A percentile compares a stretch with the other conserved stretches of the same genome.
phyloP scores from a whole-genome alignment of 2,888 invertebrate species.

The Harpagoxenus sublaevis region DNA sequence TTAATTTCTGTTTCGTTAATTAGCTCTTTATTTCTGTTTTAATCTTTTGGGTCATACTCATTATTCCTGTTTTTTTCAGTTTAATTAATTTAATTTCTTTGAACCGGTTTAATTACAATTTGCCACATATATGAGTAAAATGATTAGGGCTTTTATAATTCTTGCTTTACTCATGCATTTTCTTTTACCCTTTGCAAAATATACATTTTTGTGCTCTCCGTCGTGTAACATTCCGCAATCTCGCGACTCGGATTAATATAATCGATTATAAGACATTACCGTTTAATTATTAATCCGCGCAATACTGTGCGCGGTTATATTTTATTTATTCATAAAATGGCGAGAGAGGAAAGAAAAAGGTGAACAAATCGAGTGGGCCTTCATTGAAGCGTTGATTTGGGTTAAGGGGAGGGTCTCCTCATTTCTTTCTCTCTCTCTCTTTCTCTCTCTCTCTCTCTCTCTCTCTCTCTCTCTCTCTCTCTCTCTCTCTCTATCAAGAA shows the following conservation, averaged over 20 bases:
- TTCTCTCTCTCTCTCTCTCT: neutral
- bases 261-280: neutral
- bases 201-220: neutral
- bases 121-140: neutral
- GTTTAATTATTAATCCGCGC: neutral
- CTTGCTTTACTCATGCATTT: neutral
- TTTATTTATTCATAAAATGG: neutral
- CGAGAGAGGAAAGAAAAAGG: slow-evolving; percentile 15
- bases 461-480: slow-evolving; percentile 5
- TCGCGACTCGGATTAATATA: neutral
- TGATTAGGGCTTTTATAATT: neutral
- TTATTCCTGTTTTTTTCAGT: neutral
- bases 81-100: neutral
- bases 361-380: neutral
- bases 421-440: neutral
- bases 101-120: neutral
- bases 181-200: neutral
- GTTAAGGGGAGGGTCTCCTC: slow-evolving; percentile 44
- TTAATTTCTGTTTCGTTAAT: neutral
- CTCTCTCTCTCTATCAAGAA: slow-evolving; percentile 27
- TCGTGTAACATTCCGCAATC: neutral
- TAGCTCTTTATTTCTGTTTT: neutral
- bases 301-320: neutral
- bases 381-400: slow-evolving; percentile 59
- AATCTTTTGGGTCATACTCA: neutral